Conservation (phyloP, 2,113 vertebrate genomes). For the Calyptommatus sinebrachiatus region DNA sequence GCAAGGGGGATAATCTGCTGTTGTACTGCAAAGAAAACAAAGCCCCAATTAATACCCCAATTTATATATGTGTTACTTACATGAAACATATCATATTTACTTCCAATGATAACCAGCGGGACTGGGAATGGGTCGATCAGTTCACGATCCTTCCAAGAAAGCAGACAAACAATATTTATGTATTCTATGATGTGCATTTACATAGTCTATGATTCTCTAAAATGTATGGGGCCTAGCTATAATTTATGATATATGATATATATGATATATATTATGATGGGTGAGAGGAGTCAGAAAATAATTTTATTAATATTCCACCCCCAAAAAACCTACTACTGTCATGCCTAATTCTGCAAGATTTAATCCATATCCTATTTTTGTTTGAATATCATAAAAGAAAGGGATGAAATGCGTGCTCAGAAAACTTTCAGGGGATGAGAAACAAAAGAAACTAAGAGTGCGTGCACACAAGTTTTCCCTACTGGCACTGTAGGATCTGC, state of each 20-base stretch:
- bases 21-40: background rate
- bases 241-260: too few species aligned
- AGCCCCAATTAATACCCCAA: background rate
- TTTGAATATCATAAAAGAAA: too few species aligned
- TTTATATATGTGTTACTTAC: conserved; percentile 68
- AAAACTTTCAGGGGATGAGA: background rate
- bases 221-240: background rate
- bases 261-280: too few species aligned
- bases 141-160: conserved; percentile 85
- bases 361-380: too few species aligned
- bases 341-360: too few species aligned
- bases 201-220: background rate
- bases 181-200: background rate
- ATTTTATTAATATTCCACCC: too few species aligned
- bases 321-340: too few species aligned
- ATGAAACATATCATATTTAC: conserved; percentile 94
- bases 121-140: conserved; percentile 89
- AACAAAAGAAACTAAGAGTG: background rate
- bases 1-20: background rate
- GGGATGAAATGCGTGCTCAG: too few species aligned
- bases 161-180: conserved; percentile 20
- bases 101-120: conserved; percentile 91
- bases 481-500: too few species aligned
- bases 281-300: too few species aligned
- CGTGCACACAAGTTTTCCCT: too few species aligned